Percentiles rank a stretch among this genome's conserved stretches.
These are phyloP conservation scores for Brachyistius frenatus DNA, from an alignment of 2,113 vertebrate genomes.

Conservation along the genomic window DNA sequence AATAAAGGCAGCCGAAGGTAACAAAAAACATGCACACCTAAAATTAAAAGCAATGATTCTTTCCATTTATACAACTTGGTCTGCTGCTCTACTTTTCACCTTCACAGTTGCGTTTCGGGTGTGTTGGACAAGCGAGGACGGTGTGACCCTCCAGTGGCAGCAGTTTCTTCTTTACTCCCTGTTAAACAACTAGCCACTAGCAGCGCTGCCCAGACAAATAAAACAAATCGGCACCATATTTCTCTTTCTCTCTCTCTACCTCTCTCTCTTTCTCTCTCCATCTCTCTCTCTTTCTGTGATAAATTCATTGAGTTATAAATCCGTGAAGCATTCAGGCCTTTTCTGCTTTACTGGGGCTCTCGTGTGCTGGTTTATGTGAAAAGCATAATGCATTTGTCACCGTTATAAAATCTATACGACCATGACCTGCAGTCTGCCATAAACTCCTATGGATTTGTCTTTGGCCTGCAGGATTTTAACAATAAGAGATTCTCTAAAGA, in stretches of 20 bases:
- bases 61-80: not conserved
- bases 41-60: constrained; percentile 1
- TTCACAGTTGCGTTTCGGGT: constrained; percentile 4
- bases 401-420: constrained; percentile 73
- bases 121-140: constrained; percentile 11
- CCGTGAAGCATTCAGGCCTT: constrained; percentile 70
- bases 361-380: constrained; percentile 73
- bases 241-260: constrained; percentile 25
- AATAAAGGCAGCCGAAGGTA: constrained; percentile 1
- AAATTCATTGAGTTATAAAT: constrained; percentile 78
- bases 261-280: not conserved
- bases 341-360: constrained; percentile 74
- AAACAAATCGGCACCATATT: constrained; percentile 70
- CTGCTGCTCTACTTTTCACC: not conserved
- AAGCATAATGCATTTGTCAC: constrained; percentile 75
- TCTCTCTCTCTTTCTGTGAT: constrained; percentile 47
- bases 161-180: constrained; percentile 49
- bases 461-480: constrained; percentile 72
- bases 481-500: constrained; percentile 73
- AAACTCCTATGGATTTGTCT: constrained; percentile 73
- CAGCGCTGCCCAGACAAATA: constrained; percentile 61
- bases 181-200: constrained; percentile 51
- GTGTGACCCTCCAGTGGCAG: constrained; percentile 27
- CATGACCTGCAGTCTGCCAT: constrained; percentile 73
- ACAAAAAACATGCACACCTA: not conserved